Base-by-base conservation (phyloP, 2,113 vertebrate species). In the Leucoraja erinaceus region DNA sequence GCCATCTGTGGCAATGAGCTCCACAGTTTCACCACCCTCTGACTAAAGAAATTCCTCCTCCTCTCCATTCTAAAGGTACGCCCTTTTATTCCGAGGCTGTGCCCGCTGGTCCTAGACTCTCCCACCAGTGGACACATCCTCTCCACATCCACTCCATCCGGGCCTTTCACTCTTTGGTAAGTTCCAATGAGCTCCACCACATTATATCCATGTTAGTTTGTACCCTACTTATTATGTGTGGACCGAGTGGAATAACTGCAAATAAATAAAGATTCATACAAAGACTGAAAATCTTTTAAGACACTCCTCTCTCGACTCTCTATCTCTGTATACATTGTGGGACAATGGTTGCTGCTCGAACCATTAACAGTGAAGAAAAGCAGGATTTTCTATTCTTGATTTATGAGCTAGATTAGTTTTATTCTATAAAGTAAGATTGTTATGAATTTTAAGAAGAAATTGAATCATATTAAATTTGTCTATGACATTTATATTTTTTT, bases 401-500 rank as follows among this genome's bases (percentile, higher is more conserved):
- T 90, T 90, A 47, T 90, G 66, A 90, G 72, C 66, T 91, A 72
- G 9, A 18, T 68, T 47, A 38, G 47, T 91, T 74, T 70, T 68
- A 91, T 91, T 28, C 72, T 54, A 91, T 54, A 5, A 91, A 9
- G 0, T 14, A 10, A 54, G 33, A 68, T 31, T 47, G 20, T 38
- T 54, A n/a, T 72, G 68, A 68, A 18, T 63, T 88, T 88, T 61
- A 31, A 72, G 72, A 91, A 91, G 68, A 12, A 91, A 91, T 72
- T 72, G 22, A 72, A 25, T 91, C 4, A 91, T 74, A 11, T 91
- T 28, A 91, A 91, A 72, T 66, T 54, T 90, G 33, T 70, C 54
- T 47, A 72, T 72, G 90, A 91, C 33, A 88, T 61, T 86, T 86
- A 25, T 86, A 61, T 70, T 70, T 70, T 90, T 90, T 90, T 90